A percentile compares a stretch with the other conserved stretches of the same genome.
phyloP scores from a whole-genome alignment of 2,888 invertebrate species.

The Microplitis deprimator region DNA sequence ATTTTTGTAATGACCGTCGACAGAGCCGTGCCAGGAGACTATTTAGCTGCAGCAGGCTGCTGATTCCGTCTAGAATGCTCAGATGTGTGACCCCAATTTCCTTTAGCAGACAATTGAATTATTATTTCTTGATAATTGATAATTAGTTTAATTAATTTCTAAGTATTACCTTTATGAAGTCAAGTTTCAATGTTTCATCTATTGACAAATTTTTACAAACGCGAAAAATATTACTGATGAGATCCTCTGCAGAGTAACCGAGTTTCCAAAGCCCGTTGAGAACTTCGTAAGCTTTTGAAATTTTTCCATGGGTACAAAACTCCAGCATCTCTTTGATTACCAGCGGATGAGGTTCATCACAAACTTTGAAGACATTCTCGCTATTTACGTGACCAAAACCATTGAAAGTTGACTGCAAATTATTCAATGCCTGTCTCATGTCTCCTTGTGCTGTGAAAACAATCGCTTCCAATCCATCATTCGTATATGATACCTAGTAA shows the following conservation, averaged over 20 bases:
- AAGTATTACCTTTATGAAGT: constrained; percentile 81
- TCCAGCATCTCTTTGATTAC: constrained; percentile 92
- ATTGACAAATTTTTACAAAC: constrained; percentile 91
- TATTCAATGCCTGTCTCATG: constrained; percentile 97
- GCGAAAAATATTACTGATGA: constrained; percentile 94
- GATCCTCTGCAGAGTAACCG: constrained; percentile 97
- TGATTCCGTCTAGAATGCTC: constrained; percentile 90
- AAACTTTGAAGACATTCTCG: constrained; percentile 97
- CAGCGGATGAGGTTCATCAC: constrained; percentile 98
- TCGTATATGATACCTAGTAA: constrained; percentile 82
- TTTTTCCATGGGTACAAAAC: constrained; percentile 84
- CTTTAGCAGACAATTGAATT: constrained; percentile 64
- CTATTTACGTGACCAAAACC: constrained; percentile 93
- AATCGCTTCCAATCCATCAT: constrained; percentile 95
- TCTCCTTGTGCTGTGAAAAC: constrained; percentile 99
- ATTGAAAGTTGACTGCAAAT: constrained; percentile 94
- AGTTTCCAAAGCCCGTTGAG: constrained; percentile 91
- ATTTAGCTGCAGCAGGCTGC: constrained; percentile 90
- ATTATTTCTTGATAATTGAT: constrained; percentile 20
- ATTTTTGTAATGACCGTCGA: constrained; percentile 64
- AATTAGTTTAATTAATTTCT: constrained; percentile 3
- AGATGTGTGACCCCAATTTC: constrained; percentile 94
- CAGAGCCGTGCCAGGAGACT: constrained; percentile 90
- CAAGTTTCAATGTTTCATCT: constrained; percentile 85
- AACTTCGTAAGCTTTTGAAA: constrained; percentile 87